Percentiles rank a stretch among this genome's conserved stretches.
These are phyloP conservation scores for Sinodicranocentrus sp. DNA, from an alignment of 2,888 invertebrate genomes.

Conservation along the genomic window DNA sequence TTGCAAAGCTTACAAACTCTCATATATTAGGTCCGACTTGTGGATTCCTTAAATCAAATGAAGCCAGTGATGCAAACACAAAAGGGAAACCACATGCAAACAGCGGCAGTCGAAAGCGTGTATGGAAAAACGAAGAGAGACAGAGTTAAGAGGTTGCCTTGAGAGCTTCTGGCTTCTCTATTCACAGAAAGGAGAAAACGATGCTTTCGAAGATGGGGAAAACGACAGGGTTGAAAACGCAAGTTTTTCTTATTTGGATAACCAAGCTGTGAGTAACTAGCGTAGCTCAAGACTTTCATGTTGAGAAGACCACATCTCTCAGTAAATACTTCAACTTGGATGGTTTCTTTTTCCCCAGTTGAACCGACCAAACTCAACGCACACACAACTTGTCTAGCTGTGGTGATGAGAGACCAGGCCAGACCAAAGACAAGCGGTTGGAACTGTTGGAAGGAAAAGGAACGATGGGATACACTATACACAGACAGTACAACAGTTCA, in stretches of 20 bases:
- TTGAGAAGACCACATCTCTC: constrained; percentile 1
- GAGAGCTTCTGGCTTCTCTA: too few relatives aligned
- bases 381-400: too few relatives aligned
- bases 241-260: neutral
- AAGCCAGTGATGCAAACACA: too few relatives aligned
- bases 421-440: neutral
- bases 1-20: too few relatives aligned
- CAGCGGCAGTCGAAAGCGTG: too few relatives aligned
- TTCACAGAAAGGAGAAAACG: constrained; percentile 5
- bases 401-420: too few relatives aligned
- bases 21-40: too few relatives aligned
- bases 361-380: neutral
- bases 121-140: too few relatives aligned
- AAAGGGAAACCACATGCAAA: too few relatives aligned
- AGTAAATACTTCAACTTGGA: constrained; percentile 17
- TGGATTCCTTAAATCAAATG: too few relatives aligned
- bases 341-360: constrained; percentile 19
- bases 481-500: too few relatives aligned
- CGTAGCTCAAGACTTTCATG: constrained; percentile 10
- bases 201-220: neutral
- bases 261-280: neutral
- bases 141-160: too few relatives aligned
- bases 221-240: constrained; percentile 2
- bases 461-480: neutral
- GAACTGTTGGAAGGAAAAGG: neutral